phyloP scores from a whole-genome alignment of 2,797 vertebrate genomes.

The Oreochromis grahami region DNA sequence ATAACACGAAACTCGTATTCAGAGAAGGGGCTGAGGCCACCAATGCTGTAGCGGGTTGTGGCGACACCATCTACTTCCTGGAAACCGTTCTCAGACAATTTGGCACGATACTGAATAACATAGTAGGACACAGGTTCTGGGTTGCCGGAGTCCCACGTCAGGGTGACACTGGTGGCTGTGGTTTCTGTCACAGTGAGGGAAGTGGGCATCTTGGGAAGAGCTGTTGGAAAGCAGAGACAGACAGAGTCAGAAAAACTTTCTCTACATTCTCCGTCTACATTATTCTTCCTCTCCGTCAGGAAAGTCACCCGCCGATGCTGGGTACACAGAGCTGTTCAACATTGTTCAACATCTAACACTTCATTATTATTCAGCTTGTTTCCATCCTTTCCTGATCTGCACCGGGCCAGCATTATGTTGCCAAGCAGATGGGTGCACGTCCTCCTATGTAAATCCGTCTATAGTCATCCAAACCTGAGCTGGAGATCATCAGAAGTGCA shows the following conservation, averaged over 20 bases:
- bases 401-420: background rate
- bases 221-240: conserved; percentile 62
- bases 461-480: background rate
- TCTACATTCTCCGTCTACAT: background rate
- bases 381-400: background rate
- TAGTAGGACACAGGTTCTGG: conserved; percentile 91
- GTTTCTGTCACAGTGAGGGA: conserved; percentile 92
- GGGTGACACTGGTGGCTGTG: conserved; percentile 94
- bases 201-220: conserved; percentile 88
- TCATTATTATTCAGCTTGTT: background rate
- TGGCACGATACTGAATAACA: conserved; percentile 91
- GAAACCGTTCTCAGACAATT: conserved; percentile 82
- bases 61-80: conserved; percentile 96
- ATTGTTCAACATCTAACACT: background rate
- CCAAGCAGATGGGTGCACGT: background rate
- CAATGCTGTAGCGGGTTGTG: conserved; percentile 95
- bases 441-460: background rate
- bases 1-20: conserved; percentile 91
- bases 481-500: background rate
- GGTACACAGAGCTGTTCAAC: background rate
- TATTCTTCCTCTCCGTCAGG: background rate
- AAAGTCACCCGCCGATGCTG: background rate
- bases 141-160: conserved; percentile 98
- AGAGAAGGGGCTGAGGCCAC: conserved; percentile 93
- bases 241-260: background rate